These are phyloP conservation scores for Buathra laborator DNA, from an alignment of 2,888 invertebrate genomes.

Conservation along the genomic window DNA sequence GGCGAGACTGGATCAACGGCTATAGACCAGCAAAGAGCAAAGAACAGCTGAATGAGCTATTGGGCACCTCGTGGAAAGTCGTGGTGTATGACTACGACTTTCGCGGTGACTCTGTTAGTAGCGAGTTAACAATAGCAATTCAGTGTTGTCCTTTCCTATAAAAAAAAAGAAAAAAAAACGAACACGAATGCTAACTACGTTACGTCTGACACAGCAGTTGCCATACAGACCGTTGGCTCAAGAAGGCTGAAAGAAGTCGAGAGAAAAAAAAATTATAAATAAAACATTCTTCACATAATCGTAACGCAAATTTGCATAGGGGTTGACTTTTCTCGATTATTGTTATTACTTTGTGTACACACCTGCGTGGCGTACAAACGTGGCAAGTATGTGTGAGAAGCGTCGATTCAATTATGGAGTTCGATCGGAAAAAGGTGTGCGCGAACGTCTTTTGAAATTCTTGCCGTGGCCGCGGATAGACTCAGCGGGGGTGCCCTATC, in stretches of 20 bases:
- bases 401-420: slow-evolving; percentile 63
- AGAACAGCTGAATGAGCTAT: slow-evolving; percentile 48
- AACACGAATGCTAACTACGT: neutral
- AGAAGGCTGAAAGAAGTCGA: slow-evolving; percentile 6
- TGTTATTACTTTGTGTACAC: slow-evolving; percentile 38
- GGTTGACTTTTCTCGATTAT: slow-evolving; percentile 65
- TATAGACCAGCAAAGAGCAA: neutral
- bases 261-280: slow-evolving; percentile 19
- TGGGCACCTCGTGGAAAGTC: slow-evolving; percentile 53
- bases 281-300: slow-evolving; percentile 45
- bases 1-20: slow-evolving; percentile 35
- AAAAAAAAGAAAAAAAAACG: neutral
- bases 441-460: slow-evolving; percentile 64
- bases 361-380: neutral
- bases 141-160: neutral
- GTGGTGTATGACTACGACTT: slow-evolving; percentile 63
- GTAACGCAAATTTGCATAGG: slow-evolving; percentile 83
- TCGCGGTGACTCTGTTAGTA: slow-evolving; percentile 56
- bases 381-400: slow-evolving; percentile 18
- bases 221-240: slow-evolving; percentile 15
- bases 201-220: neutral
- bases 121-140: slow-evolving; percentile 47
- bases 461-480: slow-evolving; percentile 34
- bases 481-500: slow-evolving; percentile 50
- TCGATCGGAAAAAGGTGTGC: slow-evolving; percentile 31